A percentile compares a stretch with the other conserved stretches of the same genome.
Conservation (phyloP, 2,888 invertebrate genomes). For the Oligia latruncula region DNA sequence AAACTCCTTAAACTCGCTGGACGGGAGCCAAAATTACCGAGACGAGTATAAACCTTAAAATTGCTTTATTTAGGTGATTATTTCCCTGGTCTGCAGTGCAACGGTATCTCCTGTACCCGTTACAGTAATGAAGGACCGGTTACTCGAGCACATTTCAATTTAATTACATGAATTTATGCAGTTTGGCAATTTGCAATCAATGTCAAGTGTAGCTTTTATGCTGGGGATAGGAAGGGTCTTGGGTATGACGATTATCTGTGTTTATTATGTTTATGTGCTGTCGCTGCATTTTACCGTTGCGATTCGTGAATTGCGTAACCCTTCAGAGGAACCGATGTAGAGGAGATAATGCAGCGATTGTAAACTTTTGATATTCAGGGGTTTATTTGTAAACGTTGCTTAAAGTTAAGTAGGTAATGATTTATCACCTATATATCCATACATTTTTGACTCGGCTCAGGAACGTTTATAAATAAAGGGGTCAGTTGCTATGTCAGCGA, state of each 20-base stretch:
- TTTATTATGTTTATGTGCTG: not conserved
- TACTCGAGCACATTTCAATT: conserved; percentile 51
- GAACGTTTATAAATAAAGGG: not conserved
- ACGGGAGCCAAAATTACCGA: conserved; percentile 73
- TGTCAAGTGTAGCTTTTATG: conserved; percentile 38
- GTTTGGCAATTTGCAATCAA: conserved; percentile 43
- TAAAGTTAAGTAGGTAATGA: no score
- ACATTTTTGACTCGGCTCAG: not conserved
- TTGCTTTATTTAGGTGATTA: conserved; percentile 65
- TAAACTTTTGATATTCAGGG: not conserved
- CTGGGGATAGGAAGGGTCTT: conserved; percentile 5
- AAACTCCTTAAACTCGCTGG: conserved; percentile 76
- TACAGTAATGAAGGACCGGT: conserved; percentile 61
- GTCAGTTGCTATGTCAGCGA: not conserved
- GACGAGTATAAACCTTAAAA: conserved; percentile 56
- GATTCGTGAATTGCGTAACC: conserved; percentile 20
- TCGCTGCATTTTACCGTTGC: not conserved
- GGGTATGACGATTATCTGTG: not conserved
- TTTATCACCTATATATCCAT: no score
- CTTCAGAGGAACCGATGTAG: conserved; percentile 12
- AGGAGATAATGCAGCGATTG: conserved; percentile 19
- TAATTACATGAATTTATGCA: conserved; percentile 52
- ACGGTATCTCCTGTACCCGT: conserved; percentile 62
- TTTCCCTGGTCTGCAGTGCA: conserved; percentile 48
- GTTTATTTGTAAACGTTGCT: no score